Evolutionary conservation across 1,140 invertebrate species (phyloP), one percentile per base, ranked within the genome.

Genomic region (Microplitis mediator): DNA sequence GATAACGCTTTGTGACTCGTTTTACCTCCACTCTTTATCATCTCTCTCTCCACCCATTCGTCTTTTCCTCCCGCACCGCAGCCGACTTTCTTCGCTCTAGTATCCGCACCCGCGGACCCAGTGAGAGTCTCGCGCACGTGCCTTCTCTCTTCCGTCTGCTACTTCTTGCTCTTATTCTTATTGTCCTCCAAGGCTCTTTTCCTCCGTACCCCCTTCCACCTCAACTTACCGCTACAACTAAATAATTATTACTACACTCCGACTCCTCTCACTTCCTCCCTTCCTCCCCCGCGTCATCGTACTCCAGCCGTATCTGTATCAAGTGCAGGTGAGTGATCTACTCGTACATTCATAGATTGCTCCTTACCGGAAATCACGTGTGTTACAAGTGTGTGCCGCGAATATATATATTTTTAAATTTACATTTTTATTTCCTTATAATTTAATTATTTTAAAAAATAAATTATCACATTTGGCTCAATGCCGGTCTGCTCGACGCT

Each of bases 61-160:
- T 58, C 63, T 78, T 65, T 66, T 75, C 64, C 73, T 60, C 69
- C 16, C 60, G 73, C 62, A 31, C 54, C 52, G 60, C 65, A 74
- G 23, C 23, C 23, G 65, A 64, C 73, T 64, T 73, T 74, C 72
- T 74, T 69, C 69, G 70, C 14, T 72, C 63, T 75, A 52, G 72
- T 67, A 64, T 75, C 72, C 75, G 34, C 23, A 64, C 74, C 72
- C 75, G 34, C 23, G 23, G 23, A 64, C 70, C 54, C 34, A 66
- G 64, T 34, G 69, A 39, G 69, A 34, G 50, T 54, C 35, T 61
- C 66, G 51, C 63, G n/a, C 61, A 32, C 51, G 65, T 54, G 52
- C 52, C 65, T 68, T 67, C 74, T 16, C 50, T 45, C 69, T 65
- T 34, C 39, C 61, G 23, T 23, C 23, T 23, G 23, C 23, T 23